Conservation (phyloP, 2,113 vertebrate genomes). For the Colistium nudipinnis region DNA sequence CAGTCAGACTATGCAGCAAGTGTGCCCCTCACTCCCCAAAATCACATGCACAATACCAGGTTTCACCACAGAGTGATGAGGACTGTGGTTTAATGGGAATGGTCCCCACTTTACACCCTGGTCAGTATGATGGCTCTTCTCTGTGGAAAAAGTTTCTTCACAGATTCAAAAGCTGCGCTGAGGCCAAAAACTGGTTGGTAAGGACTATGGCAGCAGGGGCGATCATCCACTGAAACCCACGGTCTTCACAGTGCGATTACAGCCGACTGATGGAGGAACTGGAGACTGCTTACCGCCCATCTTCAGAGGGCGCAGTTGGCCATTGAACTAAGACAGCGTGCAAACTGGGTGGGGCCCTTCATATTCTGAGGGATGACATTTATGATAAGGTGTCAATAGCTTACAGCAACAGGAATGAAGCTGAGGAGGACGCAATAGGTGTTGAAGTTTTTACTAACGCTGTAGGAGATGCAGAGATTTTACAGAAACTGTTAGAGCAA, state of each 20-base stretch:
- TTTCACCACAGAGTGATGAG: background rate
- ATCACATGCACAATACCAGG: background rate
- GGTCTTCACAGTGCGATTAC: background rate
- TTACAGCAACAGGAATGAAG: background rate
- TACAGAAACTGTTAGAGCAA: background rate
- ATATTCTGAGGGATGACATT: background rate
- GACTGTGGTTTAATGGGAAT: background rate
- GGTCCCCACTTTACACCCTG: background rate
- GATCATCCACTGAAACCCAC: background rate
- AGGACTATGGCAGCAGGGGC: background rate
- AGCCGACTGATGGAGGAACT: background rate
- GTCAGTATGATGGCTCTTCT: background rate
- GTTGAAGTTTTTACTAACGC: too few species aligned
- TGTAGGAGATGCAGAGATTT: background rate
- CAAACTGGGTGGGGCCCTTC: background rate
- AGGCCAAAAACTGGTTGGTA: background rate
- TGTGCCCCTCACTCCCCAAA: background rate
- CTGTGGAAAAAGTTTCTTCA: background rate
- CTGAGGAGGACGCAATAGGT: background rate
- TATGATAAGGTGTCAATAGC: background rate
- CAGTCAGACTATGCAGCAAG: background rate
- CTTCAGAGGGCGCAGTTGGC: background rate
- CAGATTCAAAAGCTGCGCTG: background rate
- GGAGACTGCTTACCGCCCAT: background rate
- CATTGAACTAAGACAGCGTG: background rate